phyloP scores from a whole-genome alignment of 2,113 vertebrate species.

The Emydura subglobosa region DNA sequence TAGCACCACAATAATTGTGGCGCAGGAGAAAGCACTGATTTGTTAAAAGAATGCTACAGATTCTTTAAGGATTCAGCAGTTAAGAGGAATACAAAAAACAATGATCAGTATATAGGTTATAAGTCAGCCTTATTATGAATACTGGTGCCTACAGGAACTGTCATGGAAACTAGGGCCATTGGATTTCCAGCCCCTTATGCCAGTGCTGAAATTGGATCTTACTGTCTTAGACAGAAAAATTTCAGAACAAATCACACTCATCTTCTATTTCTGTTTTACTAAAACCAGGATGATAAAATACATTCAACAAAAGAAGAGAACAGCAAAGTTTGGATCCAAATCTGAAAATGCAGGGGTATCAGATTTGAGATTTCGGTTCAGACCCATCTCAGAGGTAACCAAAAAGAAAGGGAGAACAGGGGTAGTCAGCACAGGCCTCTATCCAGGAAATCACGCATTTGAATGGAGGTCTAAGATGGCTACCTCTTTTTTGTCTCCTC shows the following conservation, averaged over 20 bases:
- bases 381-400: not conserved
- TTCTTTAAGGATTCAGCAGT: conserved; percentile 9
- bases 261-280: not conserved
- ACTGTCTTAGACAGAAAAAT: not conserved
- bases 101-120: not conserved
- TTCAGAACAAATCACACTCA: not conserved
- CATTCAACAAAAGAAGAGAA: not conserved
- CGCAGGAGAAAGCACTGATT: not conserved
- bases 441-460: not conserved
- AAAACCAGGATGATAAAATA: not conserved
- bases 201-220: conserved; percentile 12
- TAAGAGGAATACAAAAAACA: conserved; percentile 26
- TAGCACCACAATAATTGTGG: not conserved
- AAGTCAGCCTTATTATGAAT: not conserved
- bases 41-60: conserved; percentile 15
- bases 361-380: not conserved
- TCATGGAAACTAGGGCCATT: not conserved
- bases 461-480: not conserved
- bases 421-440: not conserved
- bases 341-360: not conserved
- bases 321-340: not conserved
- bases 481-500: not conserved
- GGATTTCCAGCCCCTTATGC: conserved; percentile 25
- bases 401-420: not conserved
- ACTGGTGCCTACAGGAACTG: not conserved